Percentiles rank a stretch among this genome's conserved stretches.
These are phyloP conservation scores for Hypselothyrea guttata DNA, from an alignment of 2,888 invertebrate genomes.

Conservation along the genomic window DNA sequence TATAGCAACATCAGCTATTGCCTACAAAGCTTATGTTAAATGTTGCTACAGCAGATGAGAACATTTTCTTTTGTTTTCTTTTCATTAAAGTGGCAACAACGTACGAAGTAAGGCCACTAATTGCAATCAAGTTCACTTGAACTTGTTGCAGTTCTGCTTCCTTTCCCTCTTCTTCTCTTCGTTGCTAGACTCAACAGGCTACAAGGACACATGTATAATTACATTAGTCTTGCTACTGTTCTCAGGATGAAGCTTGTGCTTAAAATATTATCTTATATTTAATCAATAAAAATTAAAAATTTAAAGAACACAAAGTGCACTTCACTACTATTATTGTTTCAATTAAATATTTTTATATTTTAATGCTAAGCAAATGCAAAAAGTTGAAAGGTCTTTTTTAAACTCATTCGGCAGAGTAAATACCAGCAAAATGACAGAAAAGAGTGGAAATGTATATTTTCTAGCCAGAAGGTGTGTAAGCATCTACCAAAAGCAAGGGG, in stretches of 20 bases:
- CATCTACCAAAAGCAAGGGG: slow-evolving; percentile 59
- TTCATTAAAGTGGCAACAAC: slow-evolving; percentile 70
- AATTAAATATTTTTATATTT: slow-evolving; percentile 1
- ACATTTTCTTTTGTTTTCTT: slow-evolving; percentile 62
- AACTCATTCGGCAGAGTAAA: slow-evolving; percentile 28
- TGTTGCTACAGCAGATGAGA: slow-evolving; percentile 22
- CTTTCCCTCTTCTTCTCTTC: background rate
- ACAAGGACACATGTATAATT: background rate
- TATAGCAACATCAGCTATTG: slow-evolving; percentile 17
- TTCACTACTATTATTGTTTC: no score
- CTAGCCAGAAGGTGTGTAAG: slow-evolving; percentile 48
- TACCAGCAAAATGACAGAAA: slow-evolving; percentile 19
- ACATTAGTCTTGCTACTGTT: no score
- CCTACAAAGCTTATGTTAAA: slow-evolving; percentile 28
- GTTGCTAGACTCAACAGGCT: background rate
- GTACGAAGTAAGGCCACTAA: slow-evolving; percentile 63
- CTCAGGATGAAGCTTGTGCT: no score
- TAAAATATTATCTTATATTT: no score
- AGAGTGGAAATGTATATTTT: slow-evolving; percentile 51
- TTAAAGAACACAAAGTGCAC: no score
- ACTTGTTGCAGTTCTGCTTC: slow-evolving; percentile 49
- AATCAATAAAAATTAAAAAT: no score
- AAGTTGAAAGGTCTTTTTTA: slow-evolving; percentile 33
- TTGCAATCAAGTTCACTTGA: slow-evolving; percentile 78
- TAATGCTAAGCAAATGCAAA: slow-evolving; percentile 26